phyloP scores from a whole-genome alignment of 2,113 vertebrate species.

The Gymnorhina tibicen region DNA sequence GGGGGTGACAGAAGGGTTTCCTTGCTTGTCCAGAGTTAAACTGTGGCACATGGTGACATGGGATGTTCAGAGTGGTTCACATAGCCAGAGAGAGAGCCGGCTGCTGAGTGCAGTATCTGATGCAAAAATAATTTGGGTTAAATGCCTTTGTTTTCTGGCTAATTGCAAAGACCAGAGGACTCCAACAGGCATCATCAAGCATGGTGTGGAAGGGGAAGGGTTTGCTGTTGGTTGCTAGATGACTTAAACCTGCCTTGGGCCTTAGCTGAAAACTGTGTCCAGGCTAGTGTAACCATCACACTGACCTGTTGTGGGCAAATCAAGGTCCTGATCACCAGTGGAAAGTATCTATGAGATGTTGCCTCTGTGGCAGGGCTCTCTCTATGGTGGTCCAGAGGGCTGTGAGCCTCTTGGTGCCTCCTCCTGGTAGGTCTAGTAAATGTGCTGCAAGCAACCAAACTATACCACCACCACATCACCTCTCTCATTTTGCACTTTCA shows the following conservation, averaged over 20 bases:
- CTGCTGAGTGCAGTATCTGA: not conserved
- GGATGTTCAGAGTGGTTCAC: not conserved
- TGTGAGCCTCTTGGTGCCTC: not conserved
- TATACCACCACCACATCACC: fast-evolving
- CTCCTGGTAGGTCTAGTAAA: not conserved
- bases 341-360: not conserved
- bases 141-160: not conserved
- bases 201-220: not conserved
- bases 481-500: not conserved
- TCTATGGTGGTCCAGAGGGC: not conserved
- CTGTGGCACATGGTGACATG: not conserved
- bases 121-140: not conserved
- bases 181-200: too few species aligned
- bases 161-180: not conserved
- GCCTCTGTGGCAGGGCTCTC: not conserved
- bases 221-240: not conserved
- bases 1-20: not conserved
- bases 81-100: not conserved
- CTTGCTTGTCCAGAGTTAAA: not conserved
- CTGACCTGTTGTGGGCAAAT: not conserved
- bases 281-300: not conserved
- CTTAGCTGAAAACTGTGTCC: not conserved
- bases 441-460: not conserved
- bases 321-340: not conserved
- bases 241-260: not conserved